These are phyloP conservation scores for Drosophila monieri DNA, from an alignment of 2,888 invertebrate genomes.

Conservation along the genomic window DNA sequence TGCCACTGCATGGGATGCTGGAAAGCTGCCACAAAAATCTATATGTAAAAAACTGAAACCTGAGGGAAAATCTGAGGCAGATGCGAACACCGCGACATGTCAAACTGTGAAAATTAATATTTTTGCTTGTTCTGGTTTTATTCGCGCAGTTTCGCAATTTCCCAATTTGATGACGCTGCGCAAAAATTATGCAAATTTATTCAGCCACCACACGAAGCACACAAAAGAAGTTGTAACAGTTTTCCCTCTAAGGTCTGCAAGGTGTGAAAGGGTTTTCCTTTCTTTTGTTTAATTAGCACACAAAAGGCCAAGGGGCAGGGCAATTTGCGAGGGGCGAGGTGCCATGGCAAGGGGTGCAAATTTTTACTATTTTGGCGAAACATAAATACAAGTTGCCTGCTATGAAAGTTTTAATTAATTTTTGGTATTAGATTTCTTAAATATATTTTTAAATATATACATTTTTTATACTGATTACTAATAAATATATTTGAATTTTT, in stretches of 20 bases:
- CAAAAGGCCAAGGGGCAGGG: constrained; percentile 51
- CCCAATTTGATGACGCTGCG: constrained; percentile 58
- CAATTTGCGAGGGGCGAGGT: constrained; percentile 18
- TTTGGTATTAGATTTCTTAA: too few species aligned
- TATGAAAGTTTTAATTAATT: not conserved
- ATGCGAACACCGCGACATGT: constrained; percentile 48
- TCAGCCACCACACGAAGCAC: constrained; percentile 39
- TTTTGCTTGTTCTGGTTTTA: constrained; percentile 69
- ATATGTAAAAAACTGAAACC: constrained; percentile 10
- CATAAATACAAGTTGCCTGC: not conserved
- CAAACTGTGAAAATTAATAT: constrained; percentile 82
- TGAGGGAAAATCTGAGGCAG: constrained; percentile 36
- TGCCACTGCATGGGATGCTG: constrained; percentile 41
- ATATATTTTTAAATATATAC: too few species aligned
- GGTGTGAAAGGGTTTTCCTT: constrained; percentile 71
- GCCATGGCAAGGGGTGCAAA: constrained; percentile 23
- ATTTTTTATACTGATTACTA: too few species aligned
- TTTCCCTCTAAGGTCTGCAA: constrained; percentile 46
- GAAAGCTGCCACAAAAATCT: not conserved
- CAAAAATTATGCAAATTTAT: constrained; percentile 79
- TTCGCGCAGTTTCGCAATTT: constrained; percentile 38
- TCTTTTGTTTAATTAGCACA: constrained; percentile 71
- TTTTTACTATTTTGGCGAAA: not conserved
- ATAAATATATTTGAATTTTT: too few species aligned
- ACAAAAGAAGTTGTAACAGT: constrained; percentile 70